Base-by-base conservation (phyloP, 2,888 invertebrate species). In the Aphidius colemani region DNA sequence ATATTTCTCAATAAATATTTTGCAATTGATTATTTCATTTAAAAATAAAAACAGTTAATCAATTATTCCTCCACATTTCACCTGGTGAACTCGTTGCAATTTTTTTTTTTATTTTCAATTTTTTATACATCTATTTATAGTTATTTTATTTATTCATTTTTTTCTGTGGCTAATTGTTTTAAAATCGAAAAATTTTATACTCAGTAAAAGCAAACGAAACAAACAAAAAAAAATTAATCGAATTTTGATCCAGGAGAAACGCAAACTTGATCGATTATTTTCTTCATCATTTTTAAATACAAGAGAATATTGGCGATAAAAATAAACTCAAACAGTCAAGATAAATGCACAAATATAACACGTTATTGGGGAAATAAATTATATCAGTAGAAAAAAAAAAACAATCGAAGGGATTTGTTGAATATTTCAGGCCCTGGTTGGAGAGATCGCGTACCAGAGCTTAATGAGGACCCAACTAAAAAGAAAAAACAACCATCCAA, bases 381-480 rank as follows among this genome's bases (percentile, higher is more conserved):
- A 56, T 4, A 48, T 61, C 43, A 45, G 40, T 9, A 51, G 51
- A 57, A 55, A 61, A 50, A 56, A 64, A 61, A 63, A 67, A 66
- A 18, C 48, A 40, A 30, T 5, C 30, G 30, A 30, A 30, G 30
- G 30, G 30, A 30, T 30, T 75, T 78, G 63, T 75, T 80, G 74
- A 79, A 81, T 77, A 74, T 82, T 82, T 82, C 82, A 82, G 82
- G 81, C 82, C 78, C 77, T 69, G 78, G 82, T 72, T 82, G 82
- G 82, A 79, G 82, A 75, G 76, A 78, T 71, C 81, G 80, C 74
- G 79, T 82, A 70, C 82, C 82, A 68, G 82, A 82, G 77, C 80
- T 82, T 71, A 80, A 82, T 74, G 74, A 81, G 75, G 78, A 78
- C 46, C 78, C 81, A 62, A 74, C 75, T 68, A 77, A 78, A 72